These are phyloP conservation scores for Dasyornis broadbenti DNA, from an alignment of 2,113 vertebrate species.

Conservation along the genomic window DNA sequence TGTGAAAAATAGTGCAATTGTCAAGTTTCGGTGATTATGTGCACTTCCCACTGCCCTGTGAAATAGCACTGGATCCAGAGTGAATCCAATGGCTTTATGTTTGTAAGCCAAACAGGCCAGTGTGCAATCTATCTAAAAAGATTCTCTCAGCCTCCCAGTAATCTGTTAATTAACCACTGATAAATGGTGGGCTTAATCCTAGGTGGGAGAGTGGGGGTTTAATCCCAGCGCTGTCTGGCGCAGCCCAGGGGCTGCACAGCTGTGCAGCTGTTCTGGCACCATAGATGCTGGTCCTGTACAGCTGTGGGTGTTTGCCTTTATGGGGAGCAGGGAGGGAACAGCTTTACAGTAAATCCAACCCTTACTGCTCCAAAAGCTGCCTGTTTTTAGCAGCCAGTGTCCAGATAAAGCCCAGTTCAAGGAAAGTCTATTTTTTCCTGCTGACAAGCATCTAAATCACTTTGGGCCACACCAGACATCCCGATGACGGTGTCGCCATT, in stretches of 20 bases:
- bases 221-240: background rate
- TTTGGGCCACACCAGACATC: background rate
- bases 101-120: background rate
- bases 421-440: slow-evolving; percentile 12
- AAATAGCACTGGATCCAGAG: background rate
- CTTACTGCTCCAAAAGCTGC: background rate
- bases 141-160: background rate
- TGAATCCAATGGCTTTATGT: background rate
- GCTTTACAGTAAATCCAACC: background rate
- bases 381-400: background rate
- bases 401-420: background rate
- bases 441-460: slow-evolving; percentile 2
- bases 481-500: background rate
- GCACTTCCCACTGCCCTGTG: fast-evolving
- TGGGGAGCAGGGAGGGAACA: background rate
- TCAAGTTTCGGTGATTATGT: background rate
- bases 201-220: background rate
- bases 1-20: background rate
- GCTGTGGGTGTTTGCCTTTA: background rate
- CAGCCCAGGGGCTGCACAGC: background rate
- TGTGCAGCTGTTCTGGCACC: background rate
- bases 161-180: background rate
- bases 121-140: background rate
- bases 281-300: fast-evolving
- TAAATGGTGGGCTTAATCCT: slow-evolving; percentile 9